phyloP scores from a whole-genome alignment of 2,888 invertebrate species.

The Harpalus rufipes region DNA sequence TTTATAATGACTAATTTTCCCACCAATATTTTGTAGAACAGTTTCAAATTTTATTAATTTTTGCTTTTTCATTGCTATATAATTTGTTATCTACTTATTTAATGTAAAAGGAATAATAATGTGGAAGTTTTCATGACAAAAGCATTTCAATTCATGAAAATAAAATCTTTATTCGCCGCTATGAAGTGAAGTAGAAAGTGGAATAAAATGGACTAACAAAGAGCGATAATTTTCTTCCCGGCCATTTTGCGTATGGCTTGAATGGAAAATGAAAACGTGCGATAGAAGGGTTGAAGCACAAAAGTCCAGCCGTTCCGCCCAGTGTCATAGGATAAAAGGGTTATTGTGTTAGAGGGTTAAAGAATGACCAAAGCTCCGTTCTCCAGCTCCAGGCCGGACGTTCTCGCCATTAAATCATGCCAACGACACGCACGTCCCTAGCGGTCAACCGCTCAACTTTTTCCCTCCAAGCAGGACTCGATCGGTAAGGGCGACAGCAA shows the following conservation, averaged over 20 bases:
- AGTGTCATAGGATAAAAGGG: constrained; percentile 65
- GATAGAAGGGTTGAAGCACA: constrained; percentile 47
- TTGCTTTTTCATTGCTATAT: too few relatives aligned
- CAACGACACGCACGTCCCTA: constrained; percentile 72
- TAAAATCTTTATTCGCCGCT: background rate
- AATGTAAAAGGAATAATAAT: background rate
- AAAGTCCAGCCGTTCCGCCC: constrained; percentile 31
- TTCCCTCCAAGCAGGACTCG: constrained; percentile 68
- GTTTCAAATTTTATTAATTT: too few relatives aligned
- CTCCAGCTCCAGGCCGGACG: constrained; percentile 2
- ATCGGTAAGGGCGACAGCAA: constrained; percentile 14
- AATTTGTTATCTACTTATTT: too few relatives aligned
- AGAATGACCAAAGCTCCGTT: constrained; percentile 49
- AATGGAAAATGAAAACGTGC: constrained; percentile 26
- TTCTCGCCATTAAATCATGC: constrained; percentile 66
- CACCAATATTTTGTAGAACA: too few relatives aligned
- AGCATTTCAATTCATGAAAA: background rate
- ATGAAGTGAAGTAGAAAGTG: constrained; percentile 5
- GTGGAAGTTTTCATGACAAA: background rate
- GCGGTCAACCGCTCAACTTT: constrained; percentile 75
- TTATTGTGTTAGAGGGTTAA: constrained; percentile 66
- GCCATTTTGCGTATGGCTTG: constrained; percentile 31
- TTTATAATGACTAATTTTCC: too few relatives aligned
- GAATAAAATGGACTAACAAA: constrained; percentile 1
- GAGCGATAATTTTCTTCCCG: constrained; percentile 1